Conservation (phyloP, 2,797 vertebrate genomes). For the Tenualosa thibaudeaui region DNA sequence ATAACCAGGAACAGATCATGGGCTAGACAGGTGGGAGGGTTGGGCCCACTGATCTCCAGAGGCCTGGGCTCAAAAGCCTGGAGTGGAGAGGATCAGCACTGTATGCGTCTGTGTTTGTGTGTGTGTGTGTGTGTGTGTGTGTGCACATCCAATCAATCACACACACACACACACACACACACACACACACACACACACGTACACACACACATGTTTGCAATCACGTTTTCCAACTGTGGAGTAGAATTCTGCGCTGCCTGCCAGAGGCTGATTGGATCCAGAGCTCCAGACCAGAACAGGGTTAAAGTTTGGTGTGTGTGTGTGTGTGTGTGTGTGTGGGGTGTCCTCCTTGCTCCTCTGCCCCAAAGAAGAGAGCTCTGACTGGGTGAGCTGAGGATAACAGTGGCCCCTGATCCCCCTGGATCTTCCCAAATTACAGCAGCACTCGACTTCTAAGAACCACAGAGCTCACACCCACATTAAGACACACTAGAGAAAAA, state of each 20-base stretch:
- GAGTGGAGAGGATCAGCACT: not conserved
- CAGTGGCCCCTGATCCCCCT: not conserved
- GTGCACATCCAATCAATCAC: not conserved
- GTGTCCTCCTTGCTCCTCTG: conserved; percentile 7
- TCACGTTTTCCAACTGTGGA: conserved; percentile 34
- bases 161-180: conserved; percentile 27
- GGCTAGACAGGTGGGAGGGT: not conserved
- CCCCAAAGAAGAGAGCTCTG: conserved; percentile 29
- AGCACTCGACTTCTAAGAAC: not conserved
- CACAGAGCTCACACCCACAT: not conserved
- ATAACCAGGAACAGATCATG: not conserved
- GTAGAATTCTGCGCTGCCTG: not conserved
- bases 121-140: not conserved
- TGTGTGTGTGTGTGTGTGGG: too few relatives aligned
- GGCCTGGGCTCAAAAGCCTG: not conserved
- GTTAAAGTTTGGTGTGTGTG: too few relatives aligned
- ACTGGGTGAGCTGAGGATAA: conserved; percentile 50
- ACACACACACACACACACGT: conserved; percentile 29
- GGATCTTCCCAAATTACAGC: not conserved
- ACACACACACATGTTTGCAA: conserved; percentile 46
- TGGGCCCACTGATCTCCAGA: not conserved
- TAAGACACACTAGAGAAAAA: conserved; percentile 3
- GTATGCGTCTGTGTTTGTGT: not conserved
- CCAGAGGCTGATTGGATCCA: conserved; percentile 52
- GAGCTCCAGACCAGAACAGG: too few relatives aligned